phyloP scores from a whole-genome alignment of 2,113 vertebrate species.

The Boulengeromyrus knoepffleri region DNA sequence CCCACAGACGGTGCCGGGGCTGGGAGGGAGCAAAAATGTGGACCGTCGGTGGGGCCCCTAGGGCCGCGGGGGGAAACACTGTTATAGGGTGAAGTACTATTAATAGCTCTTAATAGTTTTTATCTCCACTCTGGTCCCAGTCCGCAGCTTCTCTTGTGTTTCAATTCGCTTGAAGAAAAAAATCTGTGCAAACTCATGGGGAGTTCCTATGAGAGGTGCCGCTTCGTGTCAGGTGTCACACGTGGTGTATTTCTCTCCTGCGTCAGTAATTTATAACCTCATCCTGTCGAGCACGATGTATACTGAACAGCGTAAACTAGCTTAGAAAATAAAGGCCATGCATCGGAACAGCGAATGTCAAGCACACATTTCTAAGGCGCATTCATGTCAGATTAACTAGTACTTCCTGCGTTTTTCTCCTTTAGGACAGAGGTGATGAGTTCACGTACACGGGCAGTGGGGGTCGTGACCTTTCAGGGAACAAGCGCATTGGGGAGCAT shows the following conservation, averaged over 20 bases:
- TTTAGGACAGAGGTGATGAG: slow-evolving; percentile 92
- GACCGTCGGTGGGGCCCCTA: not conserved
- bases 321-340: not conserved
- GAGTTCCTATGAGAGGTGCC: not conserved
- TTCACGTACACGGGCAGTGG: slow-evolving; percentile 98
- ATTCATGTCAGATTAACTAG: not conserved
- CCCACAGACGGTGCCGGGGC: not conserved
- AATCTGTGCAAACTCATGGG: not conserved
- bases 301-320: not conserved
- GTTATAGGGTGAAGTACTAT: not conserved
- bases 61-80: not conserved
- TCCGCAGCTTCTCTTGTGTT: not conserved
- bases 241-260: not conserved
- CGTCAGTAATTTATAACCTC: not conserved
- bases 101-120: not conserved
- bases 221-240: not conserved
- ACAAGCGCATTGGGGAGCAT: slow-evolving; percentile 96
- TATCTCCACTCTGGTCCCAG: not conserved
- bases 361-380: not conserved
- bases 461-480: slow-evolving; percentile 95
- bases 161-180: not conserved
- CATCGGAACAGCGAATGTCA: not conserved
- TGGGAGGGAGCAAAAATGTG: not conserved
- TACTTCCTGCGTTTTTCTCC: slow-evolving; percentile 23
- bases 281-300: not conserved